Percentiles rank a stretch among this genome's conserved stretches.
These are phyloP conservation scores for Salpingus planirostris DNA, from an alignment of 2,888 invertebrate genomes.

Conservation along the genomic window DNA sequence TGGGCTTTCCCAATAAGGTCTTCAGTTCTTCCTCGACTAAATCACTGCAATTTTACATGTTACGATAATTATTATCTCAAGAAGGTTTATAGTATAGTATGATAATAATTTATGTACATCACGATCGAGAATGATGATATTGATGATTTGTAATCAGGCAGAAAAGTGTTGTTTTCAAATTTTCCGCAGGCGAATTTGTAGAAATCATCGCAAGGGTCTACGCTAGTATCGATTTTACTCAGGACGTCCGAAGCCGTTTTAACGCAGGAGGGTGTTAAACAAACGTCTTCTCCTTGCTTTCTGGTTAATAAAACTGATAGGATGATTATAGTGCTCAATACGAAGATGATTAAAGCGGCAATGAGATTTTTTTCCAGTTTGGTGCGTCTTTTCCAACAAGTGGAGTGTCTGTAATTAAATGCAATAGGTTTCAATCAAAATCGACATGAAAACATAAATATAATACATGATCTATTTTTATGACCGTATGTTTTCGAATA, in stretches of 20 bases:
- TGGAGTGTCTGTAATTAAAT: constrained; percentile 8
- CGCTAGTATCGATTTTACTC: constrained; percentile 53
- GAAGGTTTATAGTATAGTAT: too few relatives aligned
- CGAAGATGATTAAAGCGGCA: constrained; percentile 1
- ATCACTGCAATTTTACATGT: constrained; percentile 12
- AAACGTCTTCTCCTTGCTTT: constrained; percentile 6
- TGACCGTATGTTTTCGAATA: too few relatives aligned
- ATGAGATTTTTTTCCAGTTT: constrained; percentile 9
- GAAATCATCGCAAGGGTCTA: constrained; percentile 69
- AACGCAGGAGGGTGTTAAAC: constrained; percentile 57
- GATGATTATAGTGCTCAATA: constrained; percentile 6
- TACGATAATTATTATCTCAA: too few relatives aligned
- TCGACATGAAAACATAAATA: too few relatives aligned
- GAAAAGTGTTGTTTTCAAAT: constrained; percentile 52
- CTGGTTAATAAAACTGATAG: constrained; percentile 5
- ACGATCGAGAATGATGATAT: constrained; percentile 41
- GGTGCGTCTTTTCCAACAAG: constrained; percentile 13
- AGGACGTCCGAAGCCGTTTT: constrained; percentile 62
- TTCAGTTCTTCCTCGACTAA: constrained; percentile 38
- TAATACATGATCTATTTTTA: too few relatives aligned
- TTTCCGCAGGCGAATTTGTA: constrained; percentile 65
- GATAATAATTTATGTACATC: constrained; percentile 34
- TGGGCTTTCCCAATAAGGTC: constrained; percentile 39
- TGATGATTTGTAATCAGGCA: constrained; percentile 65
- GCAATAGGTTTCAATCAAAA: too few relatives aligned